A percentile compares a stretch with the other conserved stretches of the same genome.
These are phyloP conservation scores for Drosophila melanosoma DNA, from an alignment of 2,888 invertebrate species.

Conservation along the genomic window DNA sequence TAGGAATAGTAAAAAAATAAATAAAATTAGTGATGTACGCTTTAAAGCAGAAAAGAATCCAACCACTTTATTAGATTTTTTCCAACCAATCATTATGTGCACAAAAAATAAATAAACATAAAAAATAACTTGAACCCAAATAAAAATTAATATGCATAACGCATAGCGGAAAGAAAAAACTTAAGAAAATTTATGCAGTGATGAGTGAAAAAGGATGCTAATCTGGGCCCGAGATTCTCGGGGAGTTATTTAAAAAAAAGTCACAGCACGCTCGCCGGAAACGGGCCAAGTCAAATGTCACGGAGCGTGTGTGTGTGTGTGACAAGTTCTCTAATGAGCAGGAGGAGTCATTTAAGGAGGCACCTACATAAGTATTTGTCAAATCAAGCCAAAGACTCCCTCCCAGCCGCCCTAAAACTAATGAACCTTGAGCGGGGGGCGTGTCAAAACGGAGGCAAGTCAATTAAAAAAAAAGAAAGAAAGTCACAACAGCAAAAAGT, in stretches of 20 bases:
- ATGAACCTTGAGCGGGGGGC: constrained; percentile 64
- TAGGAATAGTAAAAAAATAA: neutral
- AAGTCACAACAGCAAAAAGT: constrained; percentile 68
- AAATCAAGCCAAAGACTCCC: constrained; percentile 53
- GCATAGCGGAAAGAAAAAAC: constrained; percentile 70
- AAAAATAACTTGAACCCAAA: constrained; percentile 18
- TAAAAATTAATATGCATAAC: constrained; percentile 82
- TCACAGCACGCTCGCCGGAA: constrained; percentile 56
- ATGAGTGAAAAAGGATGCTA: constrained; percentile 83
- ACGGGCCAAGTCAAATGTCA: constrained; percentile 56
- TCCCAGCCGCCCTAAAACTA: constrained; percentile 49
- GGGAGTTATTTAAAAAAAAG: constrained; percentile 17
- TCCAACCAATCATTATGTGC: neutral
- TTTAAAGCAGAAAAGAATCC: neutral
- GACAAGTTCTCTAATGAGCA: constrained; percentile 76
- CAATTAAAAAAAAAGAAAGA: constrained; percentile 82
- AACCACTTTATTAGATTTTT: neutral
- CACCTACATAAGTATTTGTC: constrained; percentile 54
- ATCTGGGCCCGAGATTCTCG: neutral
- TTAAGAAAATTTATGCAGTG: constrained; percentile 76
- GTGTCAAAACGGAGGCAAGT: constrained; percentile 72
- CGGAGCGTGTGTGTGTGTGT: constrained; percentile 54
- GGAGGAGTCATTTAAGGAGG: constrained; percentile 32
- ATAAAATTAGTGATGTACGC: neutral
- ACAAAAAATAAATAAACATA: neutral